phyloP scores from a whole-genome alignment of 2,888 invertebrate species.

The Thereva unica region DNA sequence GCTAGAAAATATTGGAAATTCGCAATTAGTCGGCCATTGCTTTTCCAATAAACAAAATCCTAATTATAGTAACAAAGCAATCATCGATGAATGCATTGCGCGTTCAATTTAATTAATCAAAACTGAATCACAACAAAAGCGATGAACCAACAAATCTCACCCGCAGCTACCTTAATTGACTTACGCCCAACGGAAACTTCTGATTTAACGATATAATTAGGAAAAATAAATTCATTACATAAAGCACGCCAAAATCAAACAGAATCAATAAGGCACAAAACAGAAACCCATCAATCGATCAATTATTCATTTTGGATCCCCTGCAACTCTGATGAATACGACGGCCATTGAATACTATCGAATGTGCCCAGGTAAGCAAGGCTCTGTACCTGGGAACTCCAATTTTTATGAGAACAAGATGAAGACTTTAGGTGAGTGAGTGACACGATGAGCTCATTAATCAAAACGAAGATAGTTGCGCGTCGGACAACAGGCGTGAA shows the following conservation, averaged over 20 bases:
- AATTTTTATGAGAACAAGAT: not conserved
- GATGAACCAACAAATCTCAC: slow-evolving; percentile 38
- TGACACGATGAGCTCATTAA: slow-evolving; percentile 37
- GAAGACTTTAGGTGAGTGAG: slow-evolving; percentile 14
- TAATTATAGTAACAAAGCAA: slow-evolving; percentile 25
- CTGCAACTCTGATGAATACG: not conserved
- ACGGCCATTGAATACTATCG: not conserved
- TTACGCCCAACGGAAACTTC: slow-evolving; percentile 33
- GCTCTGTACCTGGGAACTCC: slow-evolving; percentile 12
- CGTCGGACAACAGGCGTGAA: slow-evolving; percentile 38
- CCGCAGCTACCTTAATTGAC: slow-evolving; percentile 41
- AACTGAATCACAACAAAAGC: slow-evolving; percentile 35
- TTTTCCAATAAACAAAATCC: slow-evolving; percentile 16
- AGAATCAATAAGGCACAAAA: slow-evolving; percentile 40
- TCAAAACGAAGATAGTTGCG: slow-evolving; percentile 38
- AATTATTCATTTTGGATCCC: slow-evolving; percentile 27
- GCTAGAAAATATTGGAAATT: slow-evolving; percentile 11
- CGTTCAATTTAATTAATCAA: slow-evolving; percentile 41
- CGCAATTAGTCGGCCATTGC: slow-evolving; percentile 18
- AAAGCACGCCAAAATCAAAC: slow-evolving; percentile 33
- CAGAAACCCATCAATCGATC: slow-evolving; percentile 22
- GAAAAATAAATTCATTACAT: slow-evolving; percentile 36
- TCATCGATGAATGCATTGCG: not conserved
- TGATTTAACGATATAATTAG: slow-evolving; percentile 40
- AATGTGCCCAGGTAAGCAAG: not conserved